A percentile compares a stretch with the other conserved stretches of the same genome.
phyloP scores from a whole-genome alignment of 2,888 invertebrate genomes.

The Drosophila trichaetosa region DNA sequence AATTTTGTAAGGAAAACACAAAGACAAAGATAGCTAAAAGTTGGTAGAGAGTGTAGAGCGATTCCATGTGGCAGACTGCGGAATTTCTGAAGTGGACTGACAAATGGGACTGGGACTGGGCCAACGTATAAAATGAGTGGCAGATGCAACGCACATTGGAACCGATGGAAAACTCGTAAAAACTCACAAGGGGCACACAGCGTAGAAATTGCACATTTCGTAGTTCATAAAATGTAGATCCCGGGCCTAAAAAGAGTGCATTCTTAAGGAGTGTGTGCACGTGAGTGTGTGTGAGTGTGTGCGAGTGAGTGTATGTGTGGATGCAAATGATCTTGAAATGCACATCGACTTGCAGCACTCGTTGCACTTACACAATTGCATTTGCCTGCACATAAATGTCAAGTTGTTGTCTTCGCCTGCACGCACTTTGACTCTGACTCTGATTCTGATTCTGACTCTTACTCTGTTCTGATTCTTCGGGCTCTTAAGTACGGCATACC shows the following conservation, averaged over 20 bases:
- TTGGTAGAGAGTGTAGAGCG: constrained; percentile 41
- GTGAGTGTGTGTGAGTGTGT: constrained; percentile 17
- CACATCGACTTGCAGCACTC: constrained; percentile 34
- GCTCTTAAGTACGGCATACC: constrained; percentile 10
- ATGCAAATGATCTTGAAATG: constrained; percentile 77
- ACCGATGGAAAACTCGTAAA: constrained; percentile 73
- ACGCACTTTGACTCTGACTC: constrained; percentile 50
- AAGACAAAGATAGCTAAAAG: constrained; percentile 6
- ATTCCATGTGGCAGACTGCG: constrained; percentile 70
- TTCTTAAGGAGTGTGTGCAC: constrained; percentile 33
- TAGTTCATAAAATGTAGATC: constrained; percentile 68
- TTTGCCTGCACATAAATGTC: constrained; percentile 76
- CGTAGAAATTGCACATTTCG: constrained; percentile 77
- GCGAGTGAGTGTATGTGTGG: constrained; percentile 29
- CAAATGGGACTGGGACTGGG: constrained; percentile 49
- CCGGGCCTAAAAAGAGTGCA: constrained; percentile 27
- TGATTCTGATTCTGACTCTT: neutral
- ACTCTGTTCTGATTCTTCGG: neutral
- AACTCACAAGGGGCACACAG: constrained; percentile 37
- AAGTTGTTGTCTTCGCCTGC: constrained; percentile 75
- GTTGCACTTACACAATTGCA: constrained; percentile 54
- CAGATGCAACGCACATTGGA: constrained; percentile 75
- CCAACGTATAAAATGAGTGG: constrained; percentile 37
- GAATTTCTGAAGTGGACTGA: constrained; percentile 74
- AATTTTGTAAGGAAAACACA: constrained; percentile 49